Evolutionary conservation across 2,797 vertebrate species (phyloP).

Genomic region (Pseudochirops corinnae): DNA sequence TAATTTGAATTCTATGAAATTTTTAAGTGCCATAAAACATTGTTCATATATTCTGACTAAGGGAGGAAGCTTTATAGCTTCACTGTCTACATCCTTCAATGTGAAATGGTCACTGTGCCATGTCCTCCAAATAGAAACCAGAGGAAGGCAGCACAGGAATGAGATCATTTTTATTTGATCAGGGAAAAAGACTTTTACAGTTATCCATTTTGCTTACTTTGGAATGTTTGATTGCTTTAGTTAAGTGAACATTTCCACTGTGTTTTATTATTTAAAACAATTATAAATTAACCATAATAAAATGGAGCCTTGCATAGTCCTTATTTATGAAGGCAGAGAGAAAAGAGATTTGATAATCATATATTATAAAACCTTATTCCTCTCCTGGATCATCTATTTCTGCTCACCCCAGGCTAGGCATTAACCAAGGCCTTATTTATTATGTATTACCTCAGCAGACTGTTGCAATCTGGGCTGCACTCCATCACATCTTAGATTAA

Average conservation of each 20-base stretch:
- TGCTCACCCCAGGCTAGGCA: slow-evolving; percentile 6
- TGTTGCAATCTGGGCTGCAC: background rate
- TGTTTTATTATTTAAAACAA: slow-evolving; percentile 28
- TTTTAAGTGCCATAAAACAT: background rate
- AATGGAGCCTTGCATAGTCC: background rate
- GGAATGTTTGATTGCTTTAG: background rate
- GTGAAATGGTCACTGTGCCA: slow-evolving; percentile 27
- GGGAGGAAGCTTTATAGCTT: background rate
- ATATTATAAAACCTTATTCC: slow-evolving; percentile 21
- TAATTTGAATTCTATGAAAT: background rate
- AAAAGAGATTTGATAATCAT: slow-evolving; percentile 38
- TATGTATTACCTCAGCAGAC: slow-evolving; percentile 9
- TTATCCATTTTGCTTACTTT: slow-evolving; percentile 19
- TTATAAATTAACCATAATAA: slow-evolving; percentile 16
- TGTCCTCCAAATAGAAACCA: background rate
- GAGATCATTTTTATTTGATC: slow-evolving; percentile 1
- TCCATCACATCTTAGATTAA: slow-evolving; percentile 22
- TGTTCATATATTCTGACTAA: background rate
- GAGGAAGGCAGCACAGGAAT: slow-evolving; percentile 8
- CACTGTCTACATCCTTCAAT: background rate
- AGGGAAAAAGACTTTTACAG: slow-evolving; percentile 9
- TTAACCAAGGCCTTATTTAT: slow-evolving; percentile 19
- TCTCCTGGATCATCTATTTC: background rate
- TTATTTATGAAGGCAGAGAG: slow-evolving; percentile 24
- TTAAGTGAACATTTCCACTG: slow-evolving; percentile 37